Percentiles rank a stretch among this genome's conserved stretches.
Conservation (phyloP, 2,113 vertebrate genomes). For the Phrynocephalus versicolor region DNA sequence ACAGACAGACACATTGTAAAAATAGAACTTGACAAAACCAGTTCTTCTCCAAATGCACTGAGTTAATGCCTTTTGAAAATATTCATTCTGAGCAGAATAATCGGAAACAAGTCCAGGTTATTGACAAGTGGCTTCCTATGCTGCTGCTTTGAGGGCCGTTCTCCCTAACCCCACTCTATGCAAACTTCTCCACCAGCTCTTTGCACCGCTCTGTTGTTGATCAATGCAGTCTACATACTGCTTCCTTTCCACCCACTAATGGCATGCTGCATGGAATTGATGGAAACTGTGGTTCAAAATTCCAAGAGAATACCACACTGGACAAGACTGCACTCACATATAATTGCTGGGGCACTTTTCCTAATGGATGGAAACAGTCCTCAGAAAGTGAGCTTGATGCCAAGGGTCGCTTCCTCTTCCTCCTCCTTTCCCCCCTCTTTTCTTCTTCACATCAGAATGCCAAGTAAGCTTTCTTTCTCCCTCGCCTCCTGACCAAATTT, state of each 20-base stretch:
- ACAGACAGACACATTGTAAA: no score
- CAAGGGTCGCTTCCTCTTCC: neutral
- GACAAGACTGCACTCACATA: neutral
- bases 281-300: constrained; percentile 5
- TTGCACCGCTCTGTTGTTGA: no score
- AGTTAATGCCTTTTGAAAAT: neutral
- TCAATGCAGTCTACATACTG: no score
- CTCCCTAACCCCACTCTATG: constrained; percentile 38
- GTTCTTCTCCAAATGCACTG: neutral
- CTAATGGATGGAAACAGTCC: neutral
- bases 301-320: neutral
- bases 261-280: neutral
- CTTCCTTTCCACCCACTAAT: neutral
- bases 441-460: neutral
- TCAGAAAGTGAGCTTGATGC: constrained; percentile 1
- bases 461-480: constrained; percentile 28
- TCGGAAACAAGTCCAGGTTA: neutral
- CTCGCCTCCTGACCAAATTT: neutral
- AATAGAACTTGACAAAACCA: neutral
- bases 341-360: constrained; percentile 20
- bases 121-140: neutral
- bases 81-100: neutral
- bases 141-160: neutral
- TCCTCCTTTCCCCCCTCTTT: neutral
- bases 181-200: neutral